These are phyloP conservation scores for Acromyrmex heyeri DNA, from an alignment of 1,140 invertebrate species.

Conservation along the genomic window DNA sequence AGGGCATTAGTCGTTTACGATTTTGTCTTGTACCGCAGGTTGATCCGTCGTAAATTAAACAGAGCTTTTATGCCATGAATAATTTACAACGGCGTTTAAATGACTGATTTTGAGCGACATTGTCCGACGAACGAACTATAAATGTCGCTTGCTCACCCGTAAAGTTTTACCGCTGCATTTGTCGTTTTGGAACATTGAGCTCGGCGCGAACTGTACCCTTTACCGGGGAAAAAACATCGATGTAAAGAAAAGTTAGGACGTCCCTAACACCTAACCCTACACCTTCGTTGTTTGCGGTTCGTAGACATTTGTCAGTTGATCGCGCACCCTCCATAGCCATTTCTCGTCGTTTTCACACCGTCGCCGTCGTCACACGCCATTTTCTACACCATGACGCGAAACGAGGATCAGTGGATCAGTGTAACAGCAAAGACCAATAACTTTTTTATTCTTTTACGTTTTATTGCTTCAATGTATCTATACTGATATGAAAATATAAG, in stretches of 20 bases:
- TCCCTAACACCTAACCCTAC: conserved; percentile 49
- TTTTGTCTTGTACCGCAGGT: conserved; percentile 34
- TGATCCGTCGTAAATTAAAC: conserved; percentile 59
- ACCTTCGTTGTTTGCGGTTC: conserved; percentile 50
- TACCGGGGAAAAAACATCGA: conserved; percentile 12
- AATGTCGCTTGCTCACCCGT: conserved; percentile 26
- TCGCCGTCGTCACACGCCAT: conserved; percentile 13
- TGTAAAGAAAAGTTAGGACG: conserved; percentile 51
- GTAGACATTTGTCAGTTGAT: conserved; percentile 70
- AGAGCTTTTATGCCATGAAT: conserved; percentile 54
- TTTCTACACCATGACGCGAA: conserved; percentile 1
- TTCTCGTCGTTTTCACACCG: conserved; percentile 25
- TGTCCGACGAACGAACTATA: conserved; percentile 23
- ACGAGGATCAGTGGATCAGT: conserved; percentile 22
- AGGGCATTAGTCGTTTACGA: conserved; percentile 48
- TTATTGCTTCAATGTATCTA: neutral
- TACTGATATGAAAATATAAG: conserved; percentile 1
- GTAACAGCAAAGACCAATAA: neutral
- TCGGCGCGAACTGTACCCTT: conserved; percentile 1
- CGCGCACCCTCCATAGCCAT: conserved; percentile 20
- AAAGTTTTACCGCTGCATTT: conserved; percentile 37
- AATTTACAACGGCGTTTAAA: conserved; percentile 55
- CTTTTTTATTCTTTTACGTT: conserved; percentile 11
- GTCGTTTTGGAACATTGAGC: conserved; percentile 21
- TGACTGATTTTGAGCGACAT: conserved; percentile 43